Conservation (phyloP, 2,113 vertebrate genomes). For the Sebastes schlegelii region DNA sequence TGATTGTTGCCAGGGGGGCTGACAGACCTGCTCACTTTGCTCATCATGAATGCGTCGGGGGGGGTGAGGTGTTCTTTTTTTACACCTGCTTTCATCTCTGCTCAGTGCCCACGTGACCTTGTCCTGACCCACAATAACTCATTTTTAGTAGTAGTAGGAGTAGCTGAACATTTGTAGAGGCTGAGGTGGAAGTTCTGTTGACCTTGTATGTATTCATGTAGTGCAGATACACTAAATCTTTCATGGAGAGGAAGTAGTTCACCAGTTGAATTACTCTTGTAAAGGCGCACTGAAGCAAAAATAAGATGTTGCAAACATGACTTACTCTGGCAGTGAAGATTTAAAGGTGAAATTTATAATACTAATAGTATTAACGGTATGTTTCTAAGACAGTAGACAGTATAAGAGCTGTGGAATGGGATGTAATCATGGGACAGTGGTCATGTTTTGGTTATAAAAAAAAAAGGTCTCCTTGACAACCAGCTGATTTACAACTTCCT, state of each 20-base stretch:
- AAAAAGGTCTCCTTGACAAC: not conserved
- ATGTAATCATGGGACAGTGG: not conserved
- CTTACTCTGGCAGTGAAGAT: not conserved
- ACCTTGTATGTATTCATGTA: not conserved
- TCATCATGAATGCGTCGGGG: constrained; percentile 46
- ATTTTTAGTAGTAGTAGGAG: not conserved
- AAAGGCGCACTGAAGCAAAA: not conserved
- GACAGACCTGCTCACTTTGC: constrained; percentile 64
- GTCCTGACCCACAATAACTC: not conserved
- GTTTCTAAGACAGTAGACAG: not conserved
- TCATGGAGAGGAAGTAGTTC: not conserved
- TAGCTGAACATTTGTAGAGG: not conserved
- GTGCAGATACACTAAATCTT: not conserved
- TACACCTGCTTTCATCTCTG: constrained; percentile 22
- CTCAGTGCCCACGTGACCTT: constrained; percentile 1
- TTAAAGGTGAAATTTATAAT: not conserved
- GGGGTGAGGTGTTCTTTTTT: constrained; percentile 12
- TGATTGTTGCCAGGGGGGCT: constrained; percentile 67
- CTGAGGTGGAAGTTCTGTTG: not conserved
- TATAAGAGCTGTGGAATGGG: not conserved
- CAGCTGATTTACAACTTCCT: not conserved
- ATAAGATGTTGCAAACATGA: not conserved
- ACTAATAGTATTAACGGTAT: not conserved
- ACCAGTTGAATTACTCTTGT: not conserved
- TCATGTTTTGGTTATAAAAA: not conserved